A percentile compares a stretch with the other conserved stretches of the same genome.
Conservation (phyloP, 2,113 vertebrate species). For the Ceuthmochares aereus region DNA sequence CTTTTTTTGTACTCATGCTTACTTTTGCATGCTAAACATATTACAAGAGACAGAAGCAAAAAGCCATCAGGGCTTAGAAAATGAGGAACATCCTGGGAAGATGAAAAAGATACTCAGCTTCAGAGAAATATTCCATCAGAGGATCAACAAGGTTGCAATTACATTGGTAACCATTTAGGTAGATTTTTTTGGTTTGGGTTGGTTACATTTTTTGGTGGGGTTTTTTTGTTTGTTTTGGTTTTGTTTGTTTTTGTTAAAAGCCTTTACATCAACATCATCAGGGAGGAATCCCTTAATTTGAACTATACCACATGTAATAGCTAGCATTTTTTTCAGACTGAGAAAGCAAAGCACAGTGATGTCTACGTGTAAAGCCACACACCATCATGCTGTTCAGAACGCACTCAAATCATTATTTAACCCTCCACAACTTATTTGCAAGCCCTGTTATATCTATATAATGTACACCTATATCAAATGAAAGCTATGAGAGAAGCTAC, state of each 20-base stretch:
- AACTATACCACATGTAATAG: background rate
- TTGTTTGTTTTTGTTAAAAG: too few relatives aligned
- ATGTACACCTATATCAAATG: accelerated
- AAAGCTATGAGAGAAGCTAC: slow-evolving; percentile 60
- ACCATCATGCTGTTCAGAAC: background rate
- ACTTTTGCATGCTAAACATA: accelerated
- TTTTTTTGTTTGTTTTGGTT: background rate
- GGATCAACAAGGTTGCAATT: background rate
- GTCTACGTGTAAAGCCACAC: background rate
- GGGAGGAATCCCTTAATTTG: background rate
- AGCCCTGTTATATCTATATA: background rate
- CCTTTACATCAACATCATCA: background rate
- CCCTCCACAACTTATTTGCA: background rate
- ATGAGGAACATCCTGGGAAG: background rate
- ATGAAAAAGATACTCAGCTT: background rate
- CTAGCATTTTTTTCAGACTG: background rate
- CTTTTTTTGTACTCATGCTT: background rate
- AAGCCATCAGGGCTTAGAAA: background rate
- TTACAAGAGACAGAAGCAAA: background rate
- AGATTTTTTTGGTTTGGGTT: background rate
- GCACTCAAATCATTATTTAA: background rate
- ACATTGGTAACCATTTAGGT: background rate
- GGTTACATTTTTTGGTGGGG: background rate
- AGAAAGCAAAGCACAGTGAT: background rate
- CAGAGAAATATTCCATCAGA: background rate